Base-by-base conservation (phyloP, 1,140 invertebrate species). In the Drepana arcuata region DNA sequence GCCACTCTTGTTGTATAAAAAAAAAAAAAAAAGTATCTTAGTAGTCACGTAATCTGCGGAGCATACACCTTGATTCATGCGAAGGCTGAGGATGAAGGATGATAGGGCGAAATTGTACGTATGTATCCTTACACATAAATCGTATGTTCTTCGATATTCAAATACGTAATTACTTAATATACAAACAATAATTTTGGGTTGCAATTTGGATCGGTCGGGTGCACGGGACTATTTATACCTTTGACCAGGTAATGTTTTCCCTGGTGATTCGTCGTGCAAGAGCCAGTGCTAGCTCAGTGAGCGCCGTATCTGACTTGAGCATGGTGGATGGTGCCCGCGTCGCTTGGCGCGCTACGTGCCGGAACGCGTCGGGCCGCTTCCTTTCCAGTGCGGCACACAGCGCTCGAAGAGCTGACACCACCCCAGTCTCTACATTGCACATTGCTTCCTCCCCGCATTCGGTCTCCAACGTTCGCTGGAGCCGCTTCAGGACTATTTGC, bases 231-330 rank as follows among this genome's bases (percentile, higher is more conserved):
- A 4, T 21, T 5, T 7, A 43, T 47, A 83, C 82, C 73, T 84
- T 84, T 26, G 77, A 78, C 83, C 83, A 84, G 2, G 79, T 84
- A 31, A 84, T 82, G 37, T 83, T 81, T 21, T 77, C 75, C 37
- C 78, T 80, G 18, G 78, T 83, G 7, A 84, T 68, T 2, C 80
- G 72, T 2, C 73, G 49, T 2, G 75, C 80, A 6, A 83, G 58
- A 1, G 78, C 78, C n/a, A 83, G 64, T 0, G 80, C 59, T 1
- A 84, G 48, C 26, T 84, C 83, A 2, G 73, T 66, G 0, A 83
- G 53, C 4, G 80, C 83, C 0, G 78, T 71, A 11, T 79, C 71
- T 1, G 64, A 75, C 10, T 65, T 59, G 5, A 81, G 51, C 68
- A 79, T 74, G 25, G 72, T 53, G 6, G 60, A 61, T 0, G 77